phyloP scores from a whole-genome alignment of 2,888 invertebrate genomes.

The Colletes collaris region DNA sequence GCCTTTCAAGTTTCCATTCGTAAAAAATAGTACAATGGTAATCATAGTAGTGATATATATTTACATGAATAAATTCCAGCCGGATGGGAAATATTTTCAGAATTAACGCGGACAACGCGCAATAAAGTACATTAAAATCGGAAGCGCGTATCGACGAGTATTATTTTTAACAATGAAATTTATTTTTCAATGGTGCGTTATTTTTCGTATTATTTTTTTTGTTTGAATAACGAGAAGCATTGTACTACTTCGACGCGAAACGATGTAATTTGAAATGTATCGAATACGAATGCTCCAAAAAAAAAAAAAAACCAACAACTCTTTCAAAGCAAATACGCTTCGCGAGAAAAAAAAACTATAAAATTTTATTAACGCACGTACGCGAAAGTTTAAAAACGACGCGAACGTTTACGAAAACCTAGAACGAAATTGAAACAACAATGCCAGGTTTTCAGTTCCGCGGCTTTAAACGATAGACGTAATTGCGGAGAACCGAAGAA shows the following conservation, averaged over 20 bases:
- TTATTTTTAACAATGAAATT: constrained; percentile 44
- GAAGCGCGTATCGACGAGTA: neutral
- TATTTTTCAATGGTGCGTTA: constrained; percentile 11
- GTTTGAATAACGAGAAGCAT: constrained; percentile 9
- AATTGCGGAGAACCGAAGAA: too few relatives aligned
- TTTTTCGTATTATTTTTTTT: neutral
- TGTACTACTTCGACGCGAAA: neutral
- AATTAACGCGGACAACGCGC: constrained; percentile 25
- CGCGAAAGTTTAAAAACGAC: neutral
- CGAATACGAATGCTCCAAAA: neutral
- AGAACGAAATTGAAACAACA: neutral
- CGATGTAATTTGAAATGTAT: neutral
- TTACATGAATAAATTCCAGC: constrained; percentile 35
- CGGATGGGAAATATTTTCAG: constrained; percentile 37
- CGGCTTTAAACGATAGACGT: constrained; percentile 1
- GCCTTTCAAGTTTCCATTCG: neutral
- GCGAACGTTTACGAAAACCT: neutral
- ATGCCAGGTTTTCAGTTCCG: neutral
- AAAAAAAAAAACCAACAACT: neutral
- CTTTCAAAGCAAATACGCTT: too few relatives aligned
- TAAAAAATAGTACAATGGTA: constrained; percentile 36
- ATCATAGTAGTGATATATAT: constrained; percentile 11
- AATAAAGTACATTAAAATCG: constrained; percentile 1
- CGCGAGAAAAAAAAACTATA: neutral
- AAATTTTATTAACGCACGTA: neutral